phyloP scores from a whole-genome alignment of 2,113 vertebrate genomes.

The Alethe diademata region DNA sequence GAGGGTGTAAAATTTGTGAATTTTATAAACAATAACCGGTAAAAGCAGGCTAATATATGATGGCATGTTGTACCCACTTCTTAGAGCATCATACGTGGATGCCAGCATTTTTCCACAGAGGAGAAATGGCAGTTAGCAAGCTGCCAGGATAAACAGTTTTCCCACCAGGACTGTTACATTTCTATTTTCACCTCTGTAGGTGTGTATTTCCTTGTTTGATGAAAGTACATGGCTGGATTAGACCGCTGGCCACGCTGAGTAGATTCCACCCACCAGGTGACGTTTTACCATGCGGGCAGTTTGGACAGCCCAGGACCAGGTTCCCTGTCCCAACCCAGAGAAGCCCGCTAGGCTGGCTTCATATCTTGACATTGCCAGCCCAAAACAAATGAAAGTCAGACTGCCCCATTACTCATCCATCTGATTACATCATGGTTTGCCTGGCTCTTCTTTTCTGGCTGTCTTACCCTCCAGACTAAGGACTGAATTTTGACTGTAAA shows the following conservation, averaged over 20 bases:
- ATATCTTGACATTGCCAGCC: neutral
- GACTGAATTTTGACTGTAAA: constrained; percentile 20
- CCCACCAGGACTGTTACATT: neutral
- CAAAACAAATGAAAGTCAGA: neutral
- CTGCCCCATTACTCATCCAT: constrained; percentile 11
- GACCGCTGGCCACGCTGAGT: neutral
- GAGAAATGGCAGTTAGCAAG: constrained; percentile 5
- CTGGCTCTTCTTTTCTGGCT: neutral
- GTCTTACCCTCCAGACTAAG: neutral
- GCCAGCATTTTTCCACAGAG: neutral
- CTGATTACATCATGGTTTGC: constrained; percentile 41
- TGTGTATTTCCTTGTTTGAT: neutral
- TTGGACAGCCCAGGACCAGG: neutral
- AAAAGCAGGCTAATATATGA: neutral
- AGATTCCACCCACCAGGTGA: neutral
- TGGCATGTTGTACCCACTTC: neutral
- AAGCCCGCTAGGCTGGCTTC: neutral
- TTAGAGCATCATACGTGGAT: neutral
- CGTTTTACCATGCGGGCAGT: neutral
- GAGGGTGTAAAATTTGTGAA: neutral
- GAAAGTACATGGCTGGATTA: neutral
- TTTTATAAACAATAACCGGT: neutral
- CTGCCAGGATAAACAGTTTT: constrained; percentile 27
- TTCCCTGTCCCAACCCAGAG: neutral
- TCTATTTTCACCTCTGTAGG: constrained; percentile 34